Evolutionary conservation across 2,888 invertebrate genomes (phyloP).

Genomic region (Drosophila nr. perissopoda): DNA sequence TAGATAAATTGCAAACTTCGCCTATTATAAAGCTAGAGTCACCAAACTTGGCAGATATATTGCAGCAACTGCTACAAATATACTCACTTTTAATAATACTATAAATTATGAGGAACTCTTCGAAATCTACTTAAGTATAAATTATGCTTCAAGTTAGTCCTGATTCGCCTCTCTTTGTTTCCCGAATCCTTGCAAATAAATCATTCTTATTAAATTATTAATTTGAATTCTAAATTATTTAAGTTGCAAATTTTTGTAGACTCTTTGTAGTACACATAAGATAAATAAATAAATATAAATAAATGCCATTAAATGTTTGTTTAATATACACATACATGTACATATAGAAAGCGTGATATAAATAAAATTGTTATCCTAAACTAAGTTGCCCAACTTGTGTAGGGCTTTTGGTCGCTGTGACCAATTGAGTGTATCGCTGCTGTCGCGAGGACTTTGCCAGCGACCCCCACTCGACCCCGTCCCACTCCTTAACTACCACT

Average conservation of each 20-base stretch:
- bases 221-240: background rate
- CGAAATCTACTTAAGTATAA: background rate
- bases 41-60: background rate
- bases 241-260: background rate
- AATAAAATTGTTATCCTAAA: background rate
- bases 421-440: constrained; percentile 49
- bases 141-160: background rate
- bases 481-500: background rate
- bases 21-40: background rate
- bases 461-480: background rate
- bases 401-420: constrained; percentile 40
- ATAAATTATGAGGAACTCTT: background rate
- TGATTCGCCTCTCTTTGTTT: background rate
- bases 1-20: background rate
- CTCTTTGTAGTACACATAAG: background rate
- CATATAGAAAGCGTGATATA: background rate
- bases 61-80: background rate
- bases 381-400: constrained; percentile 9
- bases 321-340: background rate
- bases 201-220: background rate
- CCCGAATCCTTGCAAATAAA: background rate
- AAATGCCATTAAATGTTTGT: background rate
- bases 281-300: background rate
- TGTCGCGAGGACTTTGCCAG: constrained; percentile 11
- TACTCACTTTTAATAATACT: background rate